Evolutionary conservation across 2,113 vertebrate genomes (phyloP).

Genomic region (Rhea americana): DNA sequence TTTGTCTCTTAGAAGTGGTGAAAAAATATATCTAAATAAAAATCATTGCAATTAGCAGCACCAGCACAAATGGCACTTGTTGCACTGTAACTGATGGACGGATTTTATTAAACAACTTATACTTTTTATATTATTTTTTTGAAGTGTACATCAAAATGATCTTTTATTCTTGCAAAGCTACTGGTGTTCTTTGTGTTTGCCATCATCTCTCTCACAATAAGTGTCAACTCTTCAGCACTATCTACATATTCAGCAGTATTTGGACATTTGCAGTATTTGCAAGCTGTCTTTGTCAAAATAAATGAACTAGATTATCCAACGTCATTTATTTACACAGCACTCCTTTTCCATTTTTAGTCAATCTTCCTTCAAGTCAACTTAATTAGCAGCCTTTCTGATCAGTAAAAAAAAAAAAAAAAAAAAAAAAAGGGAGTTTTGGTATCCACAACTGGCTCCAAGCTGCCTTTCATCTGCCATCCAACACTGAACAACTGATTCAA

Average conservation of each 20-base stretch:
- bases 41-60: neutral
- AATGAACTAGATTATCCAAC: neutral
- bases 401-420: neutral
- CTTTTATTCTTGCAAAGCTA: neutral
- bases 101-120: neutral
- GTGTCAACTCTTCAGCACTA: neutral
- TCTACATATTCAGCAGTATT: neutral
- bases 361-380: neutral
- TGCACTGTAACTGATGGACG: neutral
- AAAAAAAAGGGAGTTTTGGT: neutral
- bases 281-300: neutral
- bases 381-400: neutral
- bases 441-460: neutral
- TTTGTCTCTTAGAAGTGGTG: neutral
- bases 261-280: neutral
- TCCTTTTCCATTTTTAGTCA: neutral
- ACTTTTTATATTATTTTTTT: neutral
- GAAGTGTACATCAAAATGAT: neutral
- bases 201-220: neutral
- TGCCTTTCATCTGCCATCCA: neutral
- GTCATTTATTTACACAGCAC: neutral
- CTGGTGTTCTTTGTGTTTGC: neutral
- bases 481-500: neutral
- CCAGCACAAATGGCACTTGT: neutral
- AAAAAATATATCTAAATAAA: conserved; percentile 19